Conservation (phyloP, 2,888 invertebrate species). For the Conchocele bisecta region DNA sequence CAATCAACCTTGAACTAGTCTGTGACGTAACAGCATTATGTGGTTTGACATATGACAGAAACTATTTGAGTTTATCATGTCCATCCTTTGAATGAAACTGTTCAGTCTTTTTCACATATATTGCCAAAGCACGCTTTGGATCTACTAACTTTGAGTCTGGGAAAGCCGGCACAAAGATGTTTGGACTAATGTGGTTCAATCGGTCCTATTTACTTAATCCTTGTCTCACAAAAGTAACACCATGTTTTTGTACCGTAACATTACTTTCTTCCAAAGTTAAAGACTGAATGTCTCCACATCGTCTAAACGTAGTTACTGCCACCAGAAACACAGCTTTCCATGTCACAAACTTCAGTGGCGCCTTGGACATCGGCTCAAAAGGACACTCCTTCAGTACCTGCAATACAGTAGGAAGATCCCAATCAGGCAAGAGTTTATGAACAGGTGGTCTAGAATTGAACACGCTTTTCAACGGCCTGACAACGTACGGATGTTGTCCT, state of each 20-base stretch:
- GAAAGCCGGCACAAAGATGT: slow-evolving; percentile 22
- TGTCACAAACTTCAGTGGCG: slow-evolving; percentile 5
- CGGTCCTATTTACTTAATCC: slow-evolving; percentile 23
- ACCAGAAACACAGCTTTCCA: slow-evolving; percentile 21
- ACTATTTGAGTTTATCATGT: too few relatives aligned
- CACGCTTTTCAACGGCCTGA: slow-evolving; percentile 14
- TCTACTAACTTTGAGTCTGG: slow-evolving; percentile 20
- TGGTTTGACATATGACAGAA: background rate
- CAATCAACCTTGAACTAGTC: background rate
- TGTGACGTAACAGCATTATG: background rate
- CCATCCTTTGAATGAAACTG: too few relatives aligned
- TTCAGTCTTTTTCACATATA: slow-evolving; percentile 32
- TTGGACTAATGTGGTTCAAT: slow-evolving; percentile 1
- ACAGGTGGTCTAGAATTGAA: slow-evolving; percentile 8
- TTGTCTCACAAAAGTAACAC: slow-evolving; percentile 18
- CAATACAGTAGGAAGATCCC: slow-evolving; percentile 8
- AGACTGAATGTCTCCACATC: slow-evolving; percentile 30
- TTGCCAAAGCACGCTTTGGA: slow-evolving; percentile 20
- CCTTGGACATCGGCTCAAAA: slow-evolving; percentile 4
- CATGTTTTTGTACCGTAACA: slow-evolving; percentile 12
- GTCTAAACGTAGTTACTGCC: slow-evolving; percentile 28
- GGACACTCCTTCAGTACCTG: background rate
- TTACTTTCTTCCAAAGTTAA: slow-evolving; percentile 18
- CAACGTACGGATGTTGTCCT: slow-evolving; percentile 16
- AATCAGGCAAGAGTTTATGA: background rate